Evolutionary conservation across 2,113 vertebrate genomes (phyloP), one percentile per base, ranked within the genome.

Genomic region (Gambusia affinis): DNA sequence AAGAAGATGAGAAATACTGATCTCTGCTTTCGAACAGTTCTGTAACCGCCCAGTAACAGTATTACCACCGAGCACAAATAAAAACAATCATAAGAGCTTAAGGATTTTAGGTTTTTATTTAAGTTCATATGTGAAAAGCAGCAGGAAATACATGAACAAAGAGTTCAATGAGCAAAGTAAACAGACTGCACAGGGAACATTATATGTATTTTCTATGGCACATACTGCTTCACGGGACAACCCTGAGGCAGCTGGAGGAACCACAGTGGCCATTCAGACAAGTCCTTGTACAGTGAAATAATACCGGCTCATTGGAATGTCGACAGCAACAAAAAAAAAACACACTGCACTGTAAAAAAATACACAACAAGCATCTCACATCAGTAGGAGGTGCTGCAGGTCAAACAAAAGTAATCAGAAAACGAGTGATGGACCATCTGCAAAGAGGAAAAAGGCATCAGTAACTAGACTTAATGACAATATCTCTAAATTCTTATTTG

Each of bases 141-240:
- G 81, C 79, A 87, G 85, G 71, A 90, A 89, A 88, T 87, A 90
- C 85, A 87, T 73, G 76, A 84, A 75, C 61, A 85, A 80, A 85
- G 60, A 31, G 78, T 81, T 29, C 79, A 80, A 47, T 87, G 75
- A 81, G 69, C 33, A 78, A 85, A 84, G 72, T 74, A 77, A 89
- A 85, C 27, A 14, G 68, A 64, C 84, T 88, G 76, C 15, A 68
- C 60, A 29, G 76, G 64, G 72, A 44, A 84, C 67, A 68, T 51
- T 61, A 76, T 74, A 19, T 57, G 60, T 28, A 70, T 85, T 77
- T 73, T 87, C 82, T 81, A 85, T 88, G 86, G 88, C 86, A 89
- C 87, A 5, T 72, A 69, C 47, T 72, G 84, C 57, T 84, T 73
- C 75, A 60, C 24, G n/a, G 70, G 35, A 76, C 62, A 70, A 79